These are phyloP conservation scores for Anniella stebbinsi DNA, from an alignment of 2,797 vertebrate genomes.

Conservation along the genomic window DNA sequence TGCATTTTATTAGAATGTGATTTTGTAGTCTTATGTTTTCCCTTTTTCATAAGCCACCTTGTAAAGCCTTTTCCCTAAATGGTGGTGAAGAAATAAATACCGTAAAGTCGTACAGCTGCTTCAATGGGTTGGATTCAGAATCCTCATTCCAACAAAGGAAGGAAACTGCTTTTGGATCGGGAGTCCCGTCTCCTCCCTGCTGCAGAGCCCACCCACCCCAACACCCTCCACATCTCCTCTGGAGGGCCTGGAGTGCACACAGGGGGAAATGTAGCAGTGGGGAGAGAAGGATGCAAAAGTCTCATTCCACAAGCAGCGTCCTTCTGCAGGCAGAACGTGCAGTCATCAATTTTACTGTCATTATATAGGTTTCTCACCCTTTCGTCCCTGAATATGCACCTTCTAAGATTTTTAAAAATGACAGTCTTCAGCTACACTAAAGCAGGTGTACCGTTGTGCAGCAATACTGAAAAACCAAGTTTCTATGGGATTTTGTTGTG, in stretches of 20 bases:
- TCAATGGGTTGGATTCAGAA: no score
- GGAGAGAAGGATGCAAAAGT: no score
- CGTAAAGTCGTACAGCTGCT: neutral
- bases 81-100: neutral
- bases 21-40: neutral
- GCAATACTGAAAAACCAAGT: neutral
- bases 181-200: neutral
- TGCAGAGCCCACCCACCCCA: no score
- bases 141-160: no score
- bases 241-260: no score
- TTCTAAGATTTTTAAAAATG: neutral
- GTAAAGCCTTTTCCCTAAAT: neutral
- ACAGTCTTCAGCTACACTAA: neutral
- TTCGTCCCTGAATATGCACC: neutral
- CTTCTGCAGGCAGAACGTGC: neutral
- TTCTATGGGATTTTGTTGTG: slow-evolving; percentile 12
- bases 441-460: neutral
- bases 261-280: no score
- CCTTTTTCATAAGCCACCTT: neutral
- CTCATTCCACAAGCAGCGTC: no score
- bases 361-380: neutral
- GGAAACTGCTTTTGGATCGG: neutral
- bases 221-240: no score
- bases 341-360: neutral
- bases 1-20: neutral